Conservation (phyloP, 2,888 invertebrate species). For the Calliscelio sp. region DNA sequence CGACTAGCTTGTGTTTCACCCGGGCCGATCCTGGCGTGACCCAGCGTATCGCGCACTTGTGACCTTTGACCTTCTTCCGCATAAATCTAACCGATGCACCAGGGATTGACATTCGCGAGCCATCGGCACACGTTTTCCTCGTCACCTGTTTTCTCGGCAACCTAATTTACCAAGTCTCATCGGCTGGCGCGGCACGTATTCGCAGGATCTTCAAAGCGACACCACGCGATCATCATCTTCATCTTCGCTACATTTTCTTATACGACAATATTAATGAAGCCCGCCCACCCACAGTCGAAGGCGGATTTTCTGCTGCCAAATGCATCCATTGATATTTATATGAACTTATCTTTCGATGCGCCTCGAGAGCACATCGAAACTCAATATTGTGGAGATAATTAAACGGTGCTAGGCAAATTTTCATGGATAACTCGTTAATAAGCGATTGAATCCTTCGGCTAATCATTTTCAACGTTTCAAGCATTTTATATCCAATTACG, state of each 20-base stretch:
- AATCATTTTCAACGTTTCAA: neutral
- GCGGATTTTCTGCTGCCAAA: slow-evolving; percentile 28
- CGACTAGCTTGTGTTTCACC: slow-evolving; percentile 14
- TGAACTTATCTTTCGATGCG: slow-evolving; percentile 17
- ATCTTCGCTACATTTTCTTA: slow-evolving; percentile 17
- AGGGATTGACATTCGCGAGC: slow-evolving; percentile 63
- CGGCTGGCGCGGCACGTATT: slow-evolving; percentile 44
- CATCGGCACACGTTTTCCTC: slow-evolving; percentile 49
- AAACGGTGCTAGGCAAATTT: neutral
- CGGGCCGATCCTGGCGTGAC: slow-evolving; percentile 71
- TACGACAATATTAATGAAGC: slow-evolving; percentile 33
- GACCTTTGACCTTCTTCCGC: slow-evolving; percentile 78
- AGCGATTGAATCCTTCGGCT: neutral
- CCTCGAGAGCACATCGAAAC: slow-evolving; percentile 22
- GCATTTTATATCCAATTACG: neutral
- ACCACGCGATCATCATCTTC: slow-evolving; percentile 1
- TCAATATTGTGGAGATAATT: slow-evolving; percentile 7
- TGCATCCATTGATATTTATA: slow-evolving; percentile 43
- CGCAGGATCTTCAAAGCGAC: slow-evolving; percentile 41
- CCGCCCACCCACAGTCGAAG: slow-evolving; percentile 31
- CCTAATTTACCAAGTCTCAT: slow-evolving; percentile 66
- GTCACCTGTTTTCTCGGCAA: slow-evolving; percentile 56
- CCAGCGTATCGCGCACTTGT: slow-evolving; percentile 75
- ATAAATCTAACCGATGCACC: slow-evolving; percentile 57
- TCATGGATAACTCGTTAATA: neutral